Evolutionary conservation across 2,888 invertebrate genomes (phyloP), one percentile per base, ranked within the genome.

Genomic region (Dynastes hyllus): DNA sequence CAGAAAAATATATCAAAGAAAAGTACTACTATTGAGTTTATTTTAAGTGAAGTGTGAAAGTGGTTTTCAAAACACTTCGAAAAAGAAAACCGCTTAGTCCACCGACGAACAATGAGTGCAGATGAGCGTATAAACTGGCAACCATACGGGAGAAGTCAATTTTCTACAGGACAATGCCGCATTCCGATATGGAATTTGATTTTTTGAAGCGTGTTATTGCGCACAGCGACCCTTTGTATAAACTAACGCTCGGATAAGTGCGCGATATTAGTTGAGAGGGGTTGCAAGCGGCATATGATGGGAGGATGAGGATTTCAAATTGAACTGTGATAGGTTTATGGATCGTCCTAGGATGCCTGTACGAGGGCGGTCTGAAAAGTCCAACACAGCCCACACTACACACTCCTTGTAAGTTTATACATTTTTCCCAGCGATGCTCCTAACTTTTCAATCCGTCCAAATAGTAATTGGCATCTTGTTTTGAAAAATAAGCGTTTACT

Each of bases 131-230:
- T 16, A 9, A 58, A 58, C 8, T 8, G 45, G 22, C 55, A 27
- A 22, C 55, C 22, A 58, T 58, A 58, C 27, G 55, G 55, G 16
- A 58, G 22, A 58, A 58, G 55, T 58, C 55, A 58, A 58, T 58
- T 58, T 58, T 58, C 55, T 58, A 58, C n/a, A n/a, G 16, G 53
- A n/a, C 53, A 4, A 53, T 53, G 16, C 16, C 16, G 4, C 55
- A 58, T 22, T 22, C 16, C 55, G 55, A 58, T 58, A 58, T 58
- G 55, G 55, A 58, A 58, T 58, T 58, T 58, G 55, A 58, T 16
- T 58, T 58, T 58, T 58, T 58, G n/a, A 22, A 58, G 55, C 55
- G 55, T 58, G 55, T 58, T 58, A 58, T 58, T 58, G 55, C 55
- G 22, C 16, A 58, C 8, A 5, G 27, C 8, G 8, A 8, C 55